Conservation (phyloP, 2,888 invertebrate genomes). For the Drosophila fungiperda region DNA sequence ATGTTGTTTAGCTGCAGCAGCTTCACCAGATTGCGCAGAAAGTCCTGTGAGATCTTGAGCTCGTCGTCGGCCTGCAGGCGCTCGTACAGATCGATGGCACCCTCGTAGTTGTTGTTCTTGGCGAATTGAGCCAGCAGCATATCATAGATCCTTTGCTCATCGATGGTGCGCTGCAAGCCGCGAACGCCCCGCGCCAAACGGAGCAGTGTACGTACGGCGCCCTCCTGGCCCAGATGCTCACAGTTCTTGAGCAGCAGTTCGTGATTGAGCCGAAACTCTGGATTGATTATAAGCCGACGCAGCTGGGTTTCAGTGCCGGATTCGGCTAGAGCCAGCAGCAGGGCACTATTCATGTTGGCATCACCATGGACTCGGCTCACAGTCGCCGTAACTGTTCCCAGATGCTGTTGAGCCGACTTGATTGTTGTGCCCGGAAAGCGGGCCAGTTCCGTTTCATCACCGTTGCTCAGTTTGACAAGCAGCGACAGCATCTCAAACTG, state of each 20-base stretch:
- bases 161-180: constrained; percentile 79
- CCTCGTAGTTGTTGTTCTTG: constrained; percentile 76
- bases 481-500: constrained; percentile 88
- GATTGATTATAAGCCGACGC: constrained; percentile 86
- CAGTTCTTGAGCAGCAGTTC: constrained; percentile 86
- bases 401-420: constrained; percentile 82
- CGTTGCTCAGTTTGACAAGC: constrained; percentile 83
- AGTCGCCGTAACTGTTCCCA: constrained; percentile 82
- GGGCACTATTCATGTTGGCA: constrained; percentile 83
- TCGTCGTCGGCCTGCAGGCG: constrained; percentile 82
- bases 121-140: constrained; percentile 81
- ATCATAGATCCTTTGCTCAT: constrained; percentile 83
- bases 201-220: constrained; percentile 77
- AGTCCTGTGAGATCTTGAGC: constrained; percentile 79
- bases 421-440: constrained; percentile 59
- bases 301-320: constrained; percentile 85
- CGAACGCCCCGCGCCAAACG: constrained; percentile 82
- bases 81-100: constrained; percentile 82
- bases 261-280: constrained; percentile 86
- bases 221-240: constrained; percentile 84
- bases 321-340: constrained; percentile 86
- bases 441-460: constrained; percentile 47
- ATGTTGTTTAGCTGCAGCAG: constrained; percentile 83
- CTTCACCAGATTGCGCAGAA: constrained; percentile 79
- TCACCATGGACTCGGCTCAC: constrained; percentile 85